phyloP scores from a whole-genome alignment of 2,113 vertebrate species.

The Microtus ochrogaster region DNA sequence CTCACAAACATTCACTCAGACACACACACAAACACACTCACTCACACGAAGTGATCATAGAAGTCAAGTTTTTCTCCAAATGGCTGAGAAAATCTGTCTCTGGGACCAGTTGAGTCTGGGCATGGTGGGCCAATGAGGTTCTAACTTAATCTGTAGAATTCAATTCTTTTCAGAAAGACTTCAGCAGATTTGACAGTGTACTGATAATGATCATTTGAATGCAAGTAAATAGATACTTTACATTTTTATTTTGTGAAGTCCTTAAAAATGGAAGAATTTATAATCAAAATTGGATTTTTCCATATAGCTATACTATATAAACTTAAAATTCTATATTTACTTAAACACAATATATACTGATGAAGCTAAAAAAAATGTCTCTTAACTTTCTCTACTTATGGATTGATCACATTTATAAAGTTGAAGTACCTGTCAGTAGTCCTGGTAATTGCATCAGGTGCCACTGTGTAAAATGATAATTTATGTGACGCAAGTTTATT shows the following conservation, averaged over 20 bases:
- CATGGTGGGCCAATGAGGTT: background rate
- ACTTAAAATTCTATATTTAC: slow-evolving; percentile 7
- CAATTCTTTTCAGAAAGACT: background rate
- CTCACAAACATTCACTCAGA: no score
- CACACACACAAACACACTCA: background rate
- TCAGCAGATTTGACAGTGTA: background rate
- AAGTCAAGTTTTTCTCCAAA: background rate
- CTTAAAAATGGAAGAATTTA: background rate
- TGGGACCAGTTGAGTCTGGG: background rate
- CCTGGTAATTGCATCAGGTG: background rate
- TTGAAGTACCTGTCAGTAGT: background rate
- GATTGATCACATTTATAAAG: slow-evolving; percentile 14
- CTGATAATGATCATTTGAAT: background rate
- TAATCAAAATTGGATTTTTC: slow-evolving; percentile 6
- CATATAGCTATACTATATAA: background rate
- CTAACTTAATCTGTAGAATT: background rate
- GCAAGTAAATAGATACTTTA: background rate
- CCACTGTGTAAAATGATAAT: background rate
- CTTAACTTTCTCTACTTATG: background rate
- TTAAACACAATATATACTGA: background rate
- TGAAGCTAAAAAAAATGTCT: slow-evolving; percentile 17
- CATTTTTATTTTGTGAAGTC: background rate
- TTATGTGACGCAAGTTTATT: background rate
- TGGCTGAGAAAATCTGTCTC: background rate
- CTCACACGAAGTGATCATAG: background rate